Evolutionary conservation across 2,888 invertebrate species (phyloP).

Genomic region (Colostygia pectinataria): DNA sequence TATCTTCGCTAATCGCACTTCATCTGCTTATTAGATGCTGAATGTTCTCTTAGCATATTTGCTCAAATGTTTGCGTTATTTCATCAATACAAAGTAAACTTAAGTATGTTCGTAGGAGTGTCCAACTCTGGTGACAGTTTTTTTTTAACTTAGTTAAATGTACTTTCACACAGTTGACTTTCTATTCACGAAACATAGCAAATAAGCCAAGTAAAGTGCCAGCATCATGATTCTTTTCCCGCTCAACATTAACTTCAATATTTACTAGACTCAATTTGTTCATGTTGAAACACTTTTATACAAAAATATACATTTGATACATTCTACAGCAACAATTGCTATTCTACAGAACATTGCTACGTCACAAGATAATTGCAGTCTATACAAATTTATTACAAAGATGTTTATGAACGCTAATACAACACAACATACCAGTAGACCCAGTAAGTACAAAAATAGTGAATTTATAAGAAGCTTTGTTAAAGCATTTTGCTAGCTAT

Average conservation of each 20-base stretch:
- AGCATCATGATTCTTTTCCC: neutral
- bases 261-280: conserved; percentile 23
- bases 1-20: too few species aligned
- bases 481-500: neutral
- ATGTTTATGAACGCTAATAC: conserved; percentile 5
- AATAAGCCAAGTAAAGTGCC: too few species aligned
- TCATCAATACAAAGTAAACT: too few species aligned
- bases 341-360: conserved; percentile 3
- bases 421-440: conserved; percentile 5
- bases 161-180: too few species aligned
- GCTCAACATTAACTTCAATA: conserved; percentile 25
- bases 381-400: neutral
- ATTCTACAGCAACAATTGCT: conserved; percentile 12
- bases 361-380: conserved; percentile 6
- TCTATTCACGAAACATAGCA: too few species aligned
- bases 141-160: too few species aligned
- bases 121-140: too few species aligned
- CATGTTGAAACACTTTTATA: conserved; percentile 21
- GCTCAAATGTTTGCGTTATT: too few species aligned
- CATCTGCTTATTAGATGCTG: too few species aligned
- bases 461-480: neutral
- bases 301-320: conserved; percentile 29
- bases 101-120: too few species aligned
- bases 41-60: too few species aligned
- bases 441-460: conserved; percentile 14